These are phyloP conservation scores for Phrynocephalus guinanensis DNA, from an alignment of 2,797 vertebrate genomes.

Conservation along the genomic window DNA sequence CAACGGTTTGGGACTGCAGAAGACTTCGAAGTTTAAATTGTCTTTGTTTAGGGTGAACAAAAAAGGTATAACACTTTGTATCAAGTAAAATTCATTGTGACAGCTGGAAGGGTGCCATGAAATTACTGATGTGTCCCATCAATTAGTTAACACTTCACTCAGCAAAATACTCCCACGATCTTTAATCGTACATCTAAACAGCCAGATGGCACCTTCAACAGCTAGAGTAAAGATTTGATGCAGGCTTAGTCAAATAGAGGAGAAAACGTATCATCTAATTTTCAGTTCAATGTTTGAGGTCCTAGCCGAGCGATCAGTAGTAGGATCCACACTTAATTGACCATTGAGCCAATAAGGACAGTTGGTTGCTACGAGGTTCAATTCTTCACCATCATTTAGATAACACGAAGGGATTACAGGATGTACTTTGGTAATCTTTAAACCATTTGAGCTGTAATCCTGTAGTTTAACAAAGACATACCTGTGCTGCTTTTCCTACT, in stretches of 20 bases:
- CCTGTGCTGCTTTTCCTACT: slow-evolving; percentile 4
- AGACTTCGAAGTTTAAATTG: slow-evolving; percentile 32
- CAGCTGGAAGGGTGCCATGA: background rate
- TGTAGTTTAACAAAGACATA: slow-evolving; percentile 8
- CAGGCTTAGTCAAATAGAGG: background rate
- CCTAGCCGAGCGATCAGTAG: background rate
- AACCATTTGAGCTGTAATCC: background rate
- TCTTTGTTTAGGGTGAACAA: background rate
- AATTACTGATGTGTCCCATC: background rate
- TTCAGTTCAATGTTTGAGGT: background rate
- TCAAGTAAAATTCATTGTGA: background rate
- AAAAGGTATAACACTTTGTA: background rate
- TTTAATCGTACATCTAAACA: slow-evolving; percentile 2
- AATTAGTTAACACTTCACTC: background rate
- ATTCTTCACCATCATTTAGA: slow-evolving; percentile 17
- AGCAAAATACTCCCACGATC: background rate
- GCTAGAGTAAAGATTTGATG: background rate
- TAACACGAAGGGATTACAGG: background rate
- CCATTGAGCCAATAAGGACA: background rate
- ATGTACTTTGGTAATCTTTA: background rate
- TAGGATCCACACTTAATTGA: background rate
- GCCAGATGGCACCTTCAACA: background rate
- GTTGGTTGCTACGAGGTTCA: background rate
- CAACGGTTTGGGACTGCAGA: background rate
- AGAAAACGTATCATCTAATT: background rate